These are phyloP conservation scores for Idaea straminata DNA, from an alignment of 2,888 invertebrate species.

Conservation along the genomic window DNA sequence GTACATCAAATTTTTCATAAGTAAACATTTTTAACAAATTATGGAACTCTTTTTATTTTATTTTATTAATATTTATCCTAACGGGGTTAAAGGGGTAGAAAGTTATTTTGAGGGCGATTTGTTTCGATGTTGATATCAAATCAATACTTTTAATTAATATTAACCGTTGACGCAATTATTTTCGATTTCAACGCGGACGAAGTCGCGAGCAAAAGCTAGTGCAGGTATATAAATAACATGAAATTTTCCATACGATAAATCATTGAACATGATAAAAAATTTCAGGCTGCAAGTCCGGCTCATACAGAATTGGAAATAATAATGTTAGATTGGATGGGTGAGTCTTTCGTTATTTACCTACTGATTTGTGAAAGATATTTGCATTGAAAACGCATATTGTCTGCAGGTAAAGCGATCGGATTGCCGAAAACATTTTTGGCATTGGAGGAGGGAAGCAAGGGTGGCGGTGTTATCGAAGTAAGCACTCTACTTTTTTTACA, in stretches of 20 bases:
- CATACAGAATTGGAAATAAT: constrained; percentile 98
- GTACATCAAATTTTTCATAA: no score
- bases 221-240: no score
- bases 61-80: no score
- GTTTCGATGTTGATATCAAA: no score
- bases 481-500: constrained; percentile 18
- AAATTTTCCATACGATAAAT: not conserved
- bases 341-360: constrained; percentile 36
- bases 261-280: constrained; percentile 33
- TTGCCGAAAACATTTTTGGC: constrained; percentile 93
- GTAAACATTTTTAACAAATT: no score
- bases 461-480: constrained; percentile 97
- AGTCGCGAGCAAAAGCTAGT: no score
- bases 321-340: constrained; percentile 96
- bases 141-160: no score
- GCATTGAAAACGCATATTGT: not conserved
- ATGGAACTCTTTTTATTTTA: no score
- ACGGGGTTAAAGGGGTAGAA: no score
- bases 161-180: no score
- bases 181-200: no score
- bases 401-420: constrained; percentile 92
- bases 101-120: no score
- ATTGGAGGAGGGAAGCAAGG: constrained; percentile 90
- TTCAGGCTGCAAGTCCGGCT: constrained; percentile 97
- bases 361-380: constrained; percentile 2